Evolutionary conservation across 2,888 invertebrate genomes (phyloP).

Genomic region (Phorcus lineatus): DNA sequence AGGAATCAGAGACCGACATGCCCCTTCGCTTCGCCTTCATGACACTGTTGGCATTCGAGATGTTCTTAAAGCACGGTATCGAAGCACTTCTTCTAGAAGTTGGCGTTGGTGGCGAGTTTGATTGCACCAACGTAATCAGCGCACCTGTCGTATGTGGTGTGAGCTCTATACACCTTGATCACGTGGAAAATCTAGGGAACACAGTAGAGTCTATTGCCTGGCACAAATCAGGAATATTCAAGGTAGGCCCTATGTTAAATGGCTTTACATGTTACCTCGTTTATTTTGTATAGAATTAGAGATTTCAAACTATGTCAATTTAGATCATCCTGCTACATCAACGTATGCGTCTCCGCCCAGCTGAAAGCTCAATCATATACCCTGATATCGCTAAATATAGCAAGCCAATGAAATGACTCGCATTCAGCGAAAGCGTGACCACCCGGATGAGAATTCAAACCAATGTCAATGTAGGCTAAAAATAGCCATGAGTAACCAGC

Average conservation of each 20-base stretch:
- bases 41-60: conserved; percentile 91
- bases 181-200: conserved; percentile 87
- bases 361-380: too few species aligned
- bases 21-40: conserved; percentile 96
- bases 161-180: conserved; percentile 92
- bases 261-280: too few species aligned
- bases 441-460: too few species aligned
- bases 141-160: conserved; percentile 91
- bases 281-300: too few species aligned
- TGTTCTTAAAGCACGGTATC: conserved; percentile 85
- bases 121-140: conserved; percentile 94
- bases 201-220: conserved; percentile 91
- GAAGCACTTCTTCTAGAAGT: conserved; percentile 97
- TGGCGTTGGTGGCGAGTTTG: conserved; percentile 95
- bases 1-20: conserved; percentile 79
- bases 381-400: too few species aligned
- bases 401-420: too few species aligned
- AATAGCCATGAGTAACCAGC: too few species aligned
- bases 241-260: conserved; percentile 77
- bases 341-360: too few species aligned
- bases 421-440: too few species aligned
- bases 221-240: conserved; percentile 97
- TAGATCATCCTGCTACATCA: too few species aligned
- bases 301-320: too few species aligned
- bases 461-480: too few species aligned